Percentiles rank a stretch among this genome's conserved stretches.
Evolutionary conservation across 2,113 vertebrate species (phyloP).

Genomic region (Protobothrops mucrosquamatus): DNA sequence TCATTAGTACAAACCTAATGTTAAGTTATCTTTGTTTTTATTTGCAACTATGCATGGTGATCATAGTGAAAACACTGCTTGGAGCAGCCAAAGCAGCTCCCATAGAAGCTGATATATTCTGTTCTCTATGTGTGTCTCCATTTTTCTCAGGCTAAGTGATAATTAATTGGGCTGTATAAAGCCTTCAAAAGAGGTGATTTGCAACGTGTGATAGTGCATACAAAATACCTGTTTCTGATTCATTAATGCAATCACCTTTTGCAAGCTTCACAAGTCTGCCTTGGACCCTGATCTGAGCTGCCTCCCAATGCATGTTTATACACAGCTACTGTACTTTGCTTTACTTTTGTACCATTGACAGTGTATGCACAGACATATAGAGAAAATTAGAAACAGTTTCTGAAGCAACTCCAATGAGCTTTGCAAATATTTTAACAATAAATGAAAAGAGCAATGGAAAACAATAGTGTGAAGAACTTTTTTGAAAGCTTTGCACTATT

Average conservation of each 20-base stretch:
- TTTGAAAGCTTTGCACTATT: neutral
- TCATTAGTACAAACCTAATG: neutral
- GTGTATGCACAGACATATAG: neutral
- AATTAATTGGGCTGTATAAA: neutral
- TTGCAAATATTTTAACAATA: neutral
- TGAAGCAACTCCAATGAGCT: neutral
- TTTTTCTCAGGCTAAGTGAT: neutral
- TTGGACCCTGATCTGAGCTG: neutral
- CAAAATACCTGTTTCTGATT: neutral
- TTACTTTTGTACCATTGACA: neutral
- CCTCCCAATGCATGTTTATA: neutral
- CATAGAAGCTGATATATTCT: neutral
- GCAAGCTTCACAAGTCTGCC: neutral
- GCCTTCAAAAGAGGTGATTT: neutral
- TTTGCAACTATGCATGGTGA: neutral
- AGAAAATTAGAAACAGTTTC: neutral
- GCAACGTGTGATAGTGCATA: neutral
- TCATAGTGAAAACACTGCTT: neutral
- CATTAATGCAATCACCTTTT: neutral
- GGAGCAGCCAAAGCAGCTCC: neutral
- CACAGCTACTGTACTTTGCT: neutral
- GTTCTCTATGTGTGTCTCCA: neutral
- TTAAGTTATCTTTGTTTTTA: neutral
- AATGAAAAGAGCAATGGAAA: neutral
- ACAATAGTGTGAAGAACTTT: neutral